A percentile compares a stretch with the other conserved stretches of the same genome.
phyloP scores from a whole-genome alignment of 2,888 invertebrate species.

The Cerastis rubricosa region DNA sequence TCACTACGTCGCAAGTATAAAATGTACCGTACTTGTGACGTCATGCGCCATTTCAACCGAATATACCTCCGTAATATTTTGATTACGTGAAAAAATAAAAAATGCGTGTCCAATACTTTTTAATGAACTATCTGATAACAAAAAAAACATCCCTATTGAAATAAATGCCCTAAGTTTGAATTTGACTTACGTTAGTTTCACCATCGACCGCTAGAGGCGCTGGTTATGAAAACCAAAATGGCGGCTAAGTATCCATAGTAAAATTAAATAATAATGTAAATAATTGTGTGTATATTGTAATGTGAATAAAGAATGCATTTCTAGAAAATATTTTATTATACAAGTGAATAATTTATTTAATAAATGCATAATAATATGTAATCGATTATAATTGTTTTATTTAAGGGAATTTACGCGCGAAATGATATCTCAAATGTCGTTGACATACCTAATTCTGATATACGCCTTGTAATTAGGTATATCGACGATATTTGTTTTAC shows the following conservation, averaged over 20 bases:
- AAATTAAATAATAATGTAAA: slow-evolving; percentile 16
- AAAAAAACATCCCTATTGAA: too few species aligned
- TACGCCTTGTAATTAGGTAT: too few species aligned
- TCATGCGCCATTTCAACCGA: too few species aligned
- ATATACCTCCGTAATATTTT: too few species aligned
- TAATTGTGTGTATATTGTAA: slow-evolving; percentile 29
- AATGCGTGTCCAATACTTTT: too few species aligned
- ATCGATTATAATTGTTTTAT: slow-evolving; percentile 31
- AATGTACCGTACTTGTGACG: too few species aligned
- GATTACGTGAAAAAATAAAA: too few species aligned
- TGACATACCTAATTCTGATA: too few species aligned
- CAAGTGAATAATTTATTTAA: slow-evolving; percentile 60
- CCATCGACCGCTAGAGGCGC: slow-evolving; percentile 17
- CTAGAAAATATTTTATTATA: slow-evolving; percentile 61
- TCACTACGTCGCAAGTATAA: too few species aligned
- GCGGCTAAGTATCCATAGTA: slow-evolving; percentile 18
- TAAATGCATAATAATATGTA: slow-evolving; percentile 57
- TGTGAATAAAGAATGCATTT: slow-evolving; percentile 55
- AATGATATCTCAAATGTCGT: background rate
- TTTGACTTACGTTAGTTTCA: slow-evolving; percentile 2
- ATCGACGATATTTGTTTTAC: too few species aligned
- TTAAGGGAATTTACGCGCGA: background rate
- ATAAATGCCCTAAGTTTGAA: too few species aligned
- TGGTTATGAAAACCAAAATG: background rate
- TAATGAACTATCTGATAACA: too few species aligned